Evolutionary conservation across 2,888 invertebrate species (phyloP), one percentile per base, ranked within the genome.

Genomic region (Sturmia bella): DNA sequence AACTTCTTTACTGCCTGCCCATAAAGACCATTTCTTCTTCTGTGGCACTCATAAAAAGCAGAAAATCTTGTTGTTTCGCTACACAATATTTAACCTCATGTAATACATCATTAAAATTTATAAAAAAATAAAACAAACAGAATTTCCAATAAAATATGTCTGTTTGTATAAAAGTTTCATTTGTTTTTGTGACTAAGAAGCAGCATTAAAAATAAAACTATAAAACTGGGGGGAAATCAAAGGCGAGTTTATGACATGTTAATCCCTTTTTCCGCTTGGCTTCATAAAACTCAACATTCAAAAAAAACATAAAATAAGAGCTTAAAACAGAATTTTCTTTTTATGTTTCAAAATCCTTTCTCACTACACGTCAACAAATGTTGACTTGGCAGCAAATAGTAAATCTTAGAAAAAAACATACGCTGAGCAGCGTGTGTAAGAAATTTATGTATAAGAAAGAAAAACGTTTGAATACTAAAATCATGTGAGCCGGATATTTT

Each of bases 31-130:
- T n/a, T 13, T 13, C n/a, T 21, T 6, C 57, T 7, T 17, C n/a
- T n/a, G 27, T n/a, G 15, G 4, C 0, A 17, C 2, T 37, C 9
- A 37, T 12, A 57, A 50, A 57, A 50, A 11, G 19, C 21, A 57
- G 24, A 7, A 43, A 13, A 39, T 17, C 3, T 57, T 57, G n/a
- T 61, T 72, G 24, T 9, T 19, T 24, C 21, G 52, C 54, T 61
- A 45, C 45, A 15, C 52, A 68, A 68, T 19, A 59, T 76, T 66
- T 68, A 59, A 61, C 52, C 68, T 68, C 52, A 68, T 76, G 61
- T 76, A 61, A 61, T 76, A 61, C 61, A 61, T 76, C 76, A 69
- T 76, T 43, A 68, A 76, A 50, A 50, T 5, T 50, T 45, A 9
- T 45, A n/a, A 27, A 56, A 57, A 24, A 13, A 70, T 19, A n/a